Evolutionary conservation across 53 echinoderm and acorn worm species (phyloP).

Genomic region (Hippasteria phrygiana): DNA sequence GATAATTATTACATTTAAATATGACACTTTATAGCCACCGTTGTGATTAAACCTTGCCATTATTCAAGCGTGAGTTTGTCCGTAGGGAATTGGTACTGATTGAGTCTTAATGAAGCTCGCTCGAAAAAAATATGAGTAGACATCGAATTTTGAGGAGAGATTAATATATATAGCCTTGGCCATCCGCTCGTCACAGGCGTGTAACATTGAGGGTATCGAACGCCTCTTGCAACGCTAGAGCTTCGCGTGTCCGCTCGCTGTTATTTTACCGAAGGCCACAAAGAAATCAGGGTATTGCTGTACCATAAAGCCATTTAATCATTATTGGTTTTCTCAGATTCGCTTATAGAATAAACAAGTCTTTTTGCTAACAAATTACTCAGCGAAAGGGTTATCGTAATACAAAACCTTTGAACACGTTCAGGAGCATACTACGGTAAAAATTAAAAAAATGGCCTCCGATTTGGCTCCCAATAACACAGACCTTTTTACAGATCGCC

Average conservation of each 20-base stretch:
- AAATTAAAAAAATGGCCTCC: too few relatives aligned
- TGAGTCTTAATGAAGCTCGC: background rate
- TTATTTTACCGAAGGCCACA: background rate
- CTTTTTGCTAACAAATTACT: too few relatives aligned
- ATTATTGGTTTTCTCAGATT: too few relatives aligned
- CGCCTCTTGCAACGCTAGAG: background rate
- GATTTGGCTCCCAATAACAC: too few relatives aligned
- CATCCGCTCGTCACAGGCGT: background rate
- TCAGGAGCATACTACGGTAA: too few relatives aligned
- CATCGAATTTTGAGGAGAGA: background rate
- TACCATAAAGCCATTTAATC: background rate
- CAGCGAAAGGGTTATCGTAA: too few relatives aligned
- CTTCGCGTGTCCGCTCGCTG: background rate
- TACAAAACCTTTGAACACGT: too few relatives aligned
- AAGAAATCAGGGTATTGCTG: background rate
- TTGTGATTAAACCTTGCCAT: background rate
- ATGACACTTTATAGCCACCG: background rate
- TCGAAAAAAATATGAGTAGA: background rate
- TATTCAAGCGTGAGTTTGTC: background rate
- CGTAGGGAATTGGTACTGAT: background rate
- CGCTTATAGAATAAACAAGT: too few relatives aligned
- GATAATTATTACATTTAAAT: conserved; percentile 46
- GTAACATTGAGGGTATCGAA: background rate
- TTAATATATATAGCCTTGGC: background rate
- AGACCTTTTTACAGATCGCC: too few relatives aligned